Evolutionary conservation across 1,140 invertebrate genomes (phyloP), one percentile per base, ranked within the genome.

Genomic region (Ceratoteleas bidentatus): DNA sequence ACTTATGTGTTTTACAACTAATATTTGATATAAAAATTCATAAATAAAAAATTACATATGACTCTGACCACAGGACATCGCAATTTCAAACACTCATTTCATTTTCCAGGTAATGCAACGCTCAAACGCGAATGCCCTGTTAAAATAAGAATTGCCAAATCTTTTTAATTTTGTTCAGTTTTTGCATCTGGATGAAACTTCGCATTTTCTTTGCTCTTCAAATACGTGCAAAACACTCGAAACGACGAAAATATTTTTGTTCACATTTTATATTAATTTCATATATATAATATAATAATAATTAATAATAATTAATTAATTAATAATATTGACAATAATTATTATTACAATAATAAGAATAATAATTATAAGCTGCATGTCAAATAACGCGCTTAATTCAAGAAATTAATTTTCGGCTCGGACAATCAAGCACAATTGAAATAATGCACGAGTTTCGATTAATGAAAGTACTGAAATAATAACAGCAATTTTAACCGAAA

Each of bases 211-310:
- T 45, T 11, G 43, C 11, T 0, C 5, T 61, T 49, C 56, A 32
- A 50, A 56, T 66, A 52, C 68, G 62, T 74, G 50, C 64, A 68
- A 64, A 75, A 73, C 64, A 62, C 45, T 73, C 6, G 36, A 74
- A 80, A 68, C 45, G 50, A 60, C 52, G 32, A 49, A 80, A 74
- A 85, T 60, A 84, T 64, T 74, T 24, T 24, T 69, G 75, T 80
- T 76, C 73, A 84, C 61, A 73, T 76, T 79, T 78, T 84, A 84
- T 86, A 87, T 86, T 85, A 85, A 85, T 85, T 87, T 84, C 75
- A 85, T 81, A 83, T 83, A 38, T 68, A 68, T 66, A 61, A 65
- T 74, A 75, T 58, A 52, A 58, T 65, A 43, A 75, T 66, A 74
- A 4, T 56, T 66, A 81, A 80, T 84, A 83, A 85, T 80, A 81